Conservation (phyloP, 2,888 invertebrate species). For the Acanthosepion pharaonis region DNA sequence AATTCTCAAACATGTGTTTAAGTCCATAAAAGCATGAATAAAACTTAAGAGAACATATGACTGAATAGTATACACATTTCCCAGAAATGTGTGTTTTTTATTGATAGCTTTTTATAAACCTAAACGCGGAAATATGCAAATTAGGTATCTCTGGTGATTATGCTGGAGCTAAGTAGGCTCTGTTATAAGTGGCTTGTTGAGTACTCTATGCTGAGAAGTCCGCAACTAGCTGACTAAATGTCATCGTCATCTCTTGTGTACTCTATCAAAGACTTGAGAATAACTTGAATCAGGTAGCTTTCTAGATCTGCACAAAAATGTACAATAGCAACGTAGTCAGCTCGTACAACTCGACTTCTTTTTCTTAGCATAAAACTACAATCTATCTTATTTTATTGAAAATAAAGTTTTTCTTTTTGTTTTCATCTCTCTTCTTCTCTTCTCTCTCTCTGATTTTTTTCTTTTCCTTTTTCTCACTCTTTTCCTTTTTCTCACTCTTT, state of each 20-base stretch:
- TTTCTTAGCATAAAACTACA: background rate
- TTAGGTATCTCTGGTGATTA: background rate
- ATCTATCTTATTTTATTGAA: no score
- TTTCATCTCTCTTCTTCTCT: no score
- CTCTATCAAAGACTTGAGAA: background rate
- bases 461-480: no score
- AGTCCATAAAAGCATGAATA: background rate
- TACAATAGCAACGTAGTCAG: background rate
- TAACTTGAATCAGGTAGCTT: background rate
- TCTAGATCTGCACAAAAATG: background rate
- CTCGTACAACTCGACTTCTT: background rate
- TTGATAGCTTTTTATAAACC: background rate
- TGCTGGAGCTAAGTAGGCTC: background rate
- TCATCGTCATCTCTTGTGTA: background rate
- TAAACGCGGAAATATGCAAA: background rate
- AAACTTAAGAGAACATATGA: background rate
- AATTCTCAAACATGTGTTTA: no score
- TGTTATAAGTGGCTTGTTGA: background rate
- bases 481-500: no score
- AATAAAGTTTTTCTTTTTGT: no score
- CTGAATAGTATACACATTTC: background rate
- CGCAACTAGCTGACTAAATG: background rate
- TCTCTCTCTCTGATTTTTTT: no score
- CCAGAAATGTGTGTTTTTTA: background rate
- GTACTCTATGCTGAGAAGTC: background rate